Evolutionary conservation across 2,888 invertebrate species (phyloP), one percentile per base, ranked within the genome.

Genomic region (Anarsia innoxiella): DNA sequence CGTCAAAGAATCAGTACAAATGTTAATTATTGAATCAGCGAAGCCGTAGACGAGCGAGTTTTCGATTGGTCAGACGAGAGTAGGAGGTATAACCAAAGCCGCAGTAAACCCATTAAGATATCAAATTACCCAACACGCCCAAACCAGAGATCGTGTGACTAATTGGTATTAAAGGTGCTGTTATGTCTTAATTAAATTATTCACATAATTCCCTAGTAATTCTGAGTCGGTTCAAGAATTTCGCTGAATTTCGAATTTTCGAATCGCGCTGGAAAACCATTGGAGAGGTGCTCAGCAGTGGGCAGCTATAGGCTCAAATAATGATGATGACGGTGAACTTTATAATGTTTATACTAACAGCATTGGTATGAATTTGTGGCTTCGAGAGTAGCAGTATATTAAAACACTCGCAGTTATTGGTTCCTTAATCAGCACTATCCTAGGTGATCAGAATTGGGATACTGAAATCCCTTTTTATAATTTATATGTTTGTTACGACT

Each of bases 151-250:
- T 71, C 63, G 80, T 80, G 78, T 80, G 80, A 79, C 83, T 82
- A 83, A 84, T 83, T 82, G 79, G 70, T 60, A 73, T 80, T 77
- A 78, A 74, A 76, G 71, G 71, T 72, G 74, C 69, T 76, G 76
- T 76, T 78, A 79, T 75, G 66, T 77, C 77, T 79, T 82, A 82
- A 84, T 84, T 84, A 76, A 82, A 82, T 82, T 80, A 79, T 69
- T 70, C 67, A 63, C 66, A 68, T 75, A 74, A 77, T 73, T 71
- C 66, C 63, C 56, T 59, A 56, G 66, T 67, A 69, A 73, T 65
- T 62, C 51, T 64, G 72, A 66, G 66, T 64, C 69, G 72, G 70
- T 69, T 63, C 61, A 66, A 59, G 62, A 66, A 70, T 69, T 78
- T 76, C 72, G 76, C 69, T 55, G 74, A 73, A 70, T 71, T 72